These are phyloP conservation scores for Syngnathus rostellatus DNA, from an alignment of 2,797 vertebrate genomes.

Conservation along the genomic window DNA sequence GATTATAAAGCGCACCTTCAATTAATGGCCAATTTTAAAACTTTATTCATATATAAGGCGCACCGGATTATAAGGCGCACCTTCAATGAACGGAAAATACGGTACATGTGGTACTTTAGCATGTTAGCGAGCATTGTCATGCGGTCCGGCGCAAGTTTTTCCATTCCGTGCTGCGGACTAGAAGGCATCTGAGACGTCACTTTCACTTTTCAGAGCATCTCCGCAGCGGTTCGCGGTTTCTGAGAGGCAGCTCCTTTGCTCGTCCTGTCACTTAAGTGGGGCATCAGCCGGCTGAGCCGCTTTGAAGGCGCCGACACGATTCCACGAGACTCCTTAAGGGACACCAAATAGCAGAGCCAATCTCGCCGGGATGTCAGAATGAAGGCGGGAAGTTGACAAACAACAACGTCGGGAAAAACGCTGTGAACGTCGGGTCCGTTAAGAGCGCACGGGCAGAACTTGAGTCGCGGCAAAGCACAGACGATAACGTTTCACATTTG, in stretches of 20 bases:
- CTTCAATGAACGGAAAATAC: too few relatives aligned
- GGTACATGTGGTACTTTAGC: too few relatives aligned
- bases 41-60: too few relatives aligned
- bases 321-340: conserved; percentile 59
- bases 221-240: conserved; percentile 35
- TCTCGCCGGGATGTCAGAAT: conserved; percentile 60
- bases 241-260: conserved; percentile 36
- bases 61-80: too few relatives aligned
- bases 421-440: neutral
- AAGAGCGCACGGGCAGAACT: neutral
- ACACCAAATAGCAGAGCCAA: conserved; percentile 50
- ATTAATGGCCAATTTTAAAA: too few relatives aligned
- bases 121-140: neutral
- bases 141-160: neutral
- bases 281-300: conserved; percentile 49
- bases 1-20: too few relatives aligned
- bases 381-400: conserved; percentile 47
- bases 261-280: conserved; percentile 63
- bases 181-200: neutral
- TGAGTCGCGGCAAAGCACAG: too few relatives aligned
- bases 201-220: conserved; percentile 28
- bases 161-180: neutral
- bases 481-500: too few relatives aligned
- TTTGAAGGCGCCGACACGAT: conserved; percentile 65
- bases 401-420: conserved; percentile 27